Conservation (phyloP, 2,888 invertebrate species). For the Biston betularia region DNA sequence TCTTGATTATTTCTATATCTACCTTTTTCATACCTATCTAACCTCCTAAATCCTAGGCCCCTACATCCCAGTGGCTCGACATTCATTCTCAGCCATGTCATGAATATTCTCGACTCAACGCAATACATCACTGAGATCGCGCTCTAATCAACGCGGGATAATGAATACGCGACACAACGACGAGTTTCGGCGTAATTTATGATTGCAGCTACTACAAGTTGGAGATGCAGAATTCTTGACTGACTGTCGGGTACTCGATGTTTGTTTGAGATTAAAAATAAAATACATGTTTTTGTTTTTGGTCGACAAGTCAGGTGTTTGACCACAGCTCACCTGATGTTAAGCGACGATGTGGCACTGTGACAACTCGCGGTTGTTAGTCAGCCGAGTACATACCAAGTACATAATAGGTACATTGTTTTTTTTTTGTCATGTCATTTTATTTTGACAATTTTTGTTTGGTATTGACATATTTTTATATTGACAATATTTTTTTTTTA, state of each 20-base stretch:
- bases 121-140: slow-evolving; percentile 46
- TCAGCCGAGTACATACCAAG: too few relatives aligned
- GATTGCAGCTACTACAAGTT: slow-evolving; percentile 28
- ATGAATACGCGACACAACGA: slow-evolving; percentile 39
- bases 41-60: slow-evolving; percentile 1
- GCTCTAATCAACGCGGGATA: slow-evolving; percentile 47
- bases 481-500: too few relatives aligned
- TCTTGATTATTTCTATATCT: not conserved
- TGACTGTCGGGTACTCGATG: not conserved
- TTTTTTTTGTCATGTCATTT: too few relatives aligned
- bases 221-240: slow-evolving; percentile 17
- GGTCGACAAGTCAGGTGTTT: too few relatives aligned
- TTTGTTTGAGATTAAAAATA: not conserved
- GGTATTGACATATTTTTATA: too few relatives aligned
- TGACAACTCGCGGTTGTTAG: too few relatives aligned
- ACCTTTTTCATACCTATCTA: not conserved
- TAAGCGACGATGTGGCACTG: too few relatives aligned
- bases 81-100: slow-evolving; percentile 24
- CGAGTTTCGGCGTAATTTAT: slow-evolving; percentile 33
- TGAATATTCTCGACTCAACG: slow-evolving; percentile 27
- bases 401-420: too few relatives aligned
- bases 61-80: slow-evolving; percentile 5
- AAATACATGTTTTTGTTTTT: too few relatives aligned
- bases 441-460: too few relatives aligned
- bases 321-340: too few relatives aligned